These are phyloP conservation scores for Temnopleurus reevesii DNA, from an alignment of 53 echinoderm and acorn worm genomes.

Conservation along the genomic window DNA sequence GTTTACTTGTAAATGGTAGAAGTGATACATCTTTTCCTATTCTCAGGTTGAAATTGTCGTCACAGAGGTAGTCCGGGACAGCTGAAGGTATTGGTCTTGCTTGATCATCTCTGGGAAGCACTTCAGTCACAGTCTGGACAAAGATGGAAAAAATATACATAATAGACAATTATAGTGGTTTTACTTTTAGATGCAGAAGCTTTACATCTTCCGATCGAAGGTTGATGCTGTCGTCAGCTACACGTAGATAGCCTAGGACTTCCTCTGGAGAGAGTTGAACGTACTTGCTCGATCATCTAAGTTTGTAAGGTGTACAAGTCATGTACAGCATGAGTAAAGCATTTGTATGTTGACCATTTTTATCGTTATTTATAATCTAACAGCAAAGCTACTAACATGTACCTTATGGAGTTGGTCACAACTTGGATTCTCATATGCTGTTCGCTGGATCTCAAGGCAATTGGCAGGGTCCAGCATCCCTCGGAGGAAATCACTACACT, in stretches of 20 bases:
- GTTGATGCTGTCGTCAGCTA: conserved; percentile 93
- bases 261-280: conserved; percentile 73
- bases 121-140: too few species aligned
- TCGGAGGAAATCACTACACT: conserved; percentile 94
- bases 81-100: conserved; percentile 75
- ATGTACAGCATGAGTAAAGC: too few species aligned
- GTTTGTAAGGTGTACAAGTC: too few species aligned
- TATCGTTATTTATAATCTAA: too few species aligned
- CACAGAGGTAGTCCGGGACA: conserved; percentile 88
- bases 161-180: too few species aligned
- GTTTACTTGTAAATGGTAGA: conserved; percentile 84
- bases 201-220: conserved; percentile 82
- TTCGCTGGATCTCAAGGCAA: conserved; percentile 84
- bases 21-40: conserved; percentile 81
- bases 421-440: conserved; percentile 76
- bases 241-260: conserved; percentile 86
- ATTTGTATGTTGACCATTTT: too few species aligned
- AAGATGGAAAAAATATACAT: too few species aligned
- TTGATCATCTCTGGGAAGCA: conserved; percentile 93
- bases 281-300: conserved; percentile 87
- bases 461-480: conserved; percentile 86
- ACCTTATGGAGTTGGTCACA: conserved; percentile 87
- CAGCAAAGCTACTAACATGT: neutral
- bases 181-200: too few species aligned
- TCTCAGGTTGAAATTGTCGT: conserved; percentile 87